Evolutionary conservation across 2,113 vertebrate genomes (phyloP), one percentile per base, ranked within the genome.

Genomic region (Eulacestoma nigropectus): DNA sequence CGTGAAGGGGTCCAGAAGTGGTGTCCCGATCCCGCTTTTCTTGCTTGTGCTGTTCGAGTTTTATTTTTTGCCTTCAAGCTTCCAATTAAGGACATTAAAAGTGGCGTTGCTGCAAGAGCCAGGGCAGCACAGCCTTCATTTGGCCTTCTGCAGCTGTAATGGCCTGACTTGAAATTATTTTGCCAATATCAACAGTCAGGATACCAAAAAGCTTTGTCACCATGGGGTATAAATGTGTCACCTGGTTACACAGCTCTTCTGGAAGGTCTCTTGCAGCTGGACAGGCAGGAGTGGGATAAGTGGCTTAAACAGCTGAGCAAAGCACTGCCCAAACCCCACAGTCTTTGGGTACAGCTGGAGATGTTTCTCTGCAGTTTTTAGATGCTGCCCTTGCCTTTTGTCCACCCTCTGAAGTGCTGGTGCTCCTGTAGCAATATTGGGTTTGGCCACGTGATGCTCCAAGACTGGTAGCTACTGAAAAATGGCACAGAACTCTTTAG

Each of bases 151-250:
- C 88, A 70, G 32, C 74, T 65, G 6, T 21, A 16, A 80, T 70
- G 88, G 62, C 67, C 84, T 6, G 9, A 4, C 33, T 29, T 7
- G 7, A 56, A 16, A 4, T 15, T 10, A 1, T 18, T 84, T 14
- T 65, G 19, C 14, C 39, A 59, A 1, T 22, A 30, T 33, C 41
- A 33, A 2, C n/a, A 59, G 47, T 44, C 59, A 85, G 57, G 81
- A 13, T 27, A 8, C 6, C 33, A 42, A 49, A 11, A 32, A 59
- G 41, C 20, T 70, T 3, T 27, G 46, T 57, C 16, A 4, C 41
- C 9, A 0, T 44, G 6, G n/a, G 9, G 8, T 13, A 3, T 41
- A 6, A 7, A 35, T 14, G 25, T 57, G 60, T 47, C 2, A 0
- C 26, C 22, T 46, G 57, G 39, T 46, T 57, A 15, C 4, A 4